Percentiles rank a stretch among this genome's conserved stretches.
Conservation (phyloP, 2,888 invertebrate genomes). For the Busseola fusca region DNA sequence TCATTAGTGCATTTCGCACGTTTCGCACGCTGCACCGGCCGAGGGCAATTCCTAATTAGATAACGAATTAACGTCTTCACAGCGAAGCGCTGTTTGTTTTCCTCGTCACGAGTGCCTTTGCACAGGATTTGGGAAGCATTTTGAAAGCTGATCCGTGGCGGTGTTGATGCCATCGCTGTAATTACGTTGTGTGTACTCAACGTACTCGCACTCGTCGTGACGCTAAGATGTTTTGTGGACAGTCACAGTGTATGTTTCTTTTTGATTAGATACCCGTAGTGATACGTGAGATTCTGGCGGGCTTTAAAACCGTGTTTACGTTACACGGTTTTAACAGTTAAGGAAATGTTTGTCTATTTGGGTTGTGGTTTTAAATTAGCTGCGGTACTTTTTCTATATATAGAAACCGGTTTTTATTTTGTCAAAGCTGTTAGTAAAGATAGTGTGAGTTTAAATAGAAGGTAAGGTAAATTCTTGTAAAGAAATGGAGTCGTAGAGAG, state of each 20-base stretch:
- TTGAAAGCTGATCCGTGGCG: constrained; percentile 71
- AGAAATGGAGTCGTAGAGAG: neutral
- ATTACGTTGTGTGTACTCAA: constrained; percentile 60
- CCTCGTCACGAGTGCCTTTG: constrained; percentile 76
- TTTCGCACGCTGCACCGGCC: constrained; percentile 59
- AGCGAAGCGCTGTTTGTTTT: constrained; percentile 76
- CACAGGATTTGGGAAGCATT: constrained; percentile 74
- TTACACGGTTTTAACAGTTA: constrained; percentile 15
- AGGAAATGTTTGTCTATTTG: constrained; percentile 9
- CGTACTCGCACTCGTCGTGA: constrained; percentile 32
- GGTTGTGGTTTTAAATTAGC: neutral
- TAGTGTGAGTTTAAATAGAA: neutral
- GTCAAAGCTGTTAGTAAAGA: neutral
- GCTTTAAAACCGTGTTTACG: constrained; percentile 23
- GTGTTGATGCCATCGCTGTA: constrained; percentile 66
- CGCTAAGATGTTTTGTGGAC: constrained; percentile 47
- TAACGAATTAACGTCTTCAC: constrained; percentile 86
- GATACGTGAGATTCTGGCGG: constrained; percentile 25
- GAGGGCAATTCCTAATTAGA: constrained; percentile 79
- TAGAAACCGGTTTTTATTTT: neutral
- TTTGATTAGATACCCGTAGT: constrained; percentile 48
- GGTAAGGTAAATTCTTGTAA: neutral
- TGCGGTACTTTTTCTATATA: neutral
- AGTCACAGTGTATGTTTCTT: constrained; percentile 50
- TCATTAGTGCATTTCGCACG: constrained; percentile 72